Percentiles rank a stretch among this genome's conserved stretches.
phyloP scores from a whole-genome alignment of 2,888 invertebrate species.

The Bellardia pandia region DNA sequence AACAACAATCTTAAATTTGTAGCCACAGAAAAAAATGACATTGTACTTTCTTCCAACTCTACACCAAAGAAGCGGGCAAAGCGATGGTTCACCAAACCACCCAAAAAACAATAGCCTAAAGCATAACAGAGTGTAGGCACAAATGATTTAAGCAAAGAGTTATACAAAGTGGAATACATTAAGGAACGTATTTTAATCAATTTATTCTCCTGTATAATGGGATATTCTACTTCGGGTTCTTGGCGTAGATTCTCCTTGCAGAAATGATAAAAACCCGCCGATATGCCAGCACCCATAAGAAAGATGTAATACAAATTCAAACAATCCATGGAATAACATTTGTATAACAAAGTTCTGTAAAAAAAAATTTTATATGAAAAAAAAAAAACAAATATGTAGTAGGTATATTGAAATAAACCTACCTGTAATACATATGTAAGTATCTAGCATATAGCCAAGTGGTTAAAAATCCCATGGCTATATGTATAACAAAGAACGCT shows the following conservation, averaged over 20 bases:
- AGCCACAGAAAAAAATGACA: conserved; percentile 81
- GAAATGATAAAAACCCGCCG: conserved; percentile 87
- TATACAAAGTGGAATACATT: conserved; percentile 86
- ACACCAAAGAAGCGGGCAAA: conserved; percentile 86
- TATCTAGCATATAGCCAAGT: conserved; percentile 89
- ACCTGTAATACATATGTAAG: conserved; percentile 86
- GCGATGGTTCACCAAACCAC: conserved; percentile 85
- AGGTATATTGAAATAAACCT: conserved; percentile 82
- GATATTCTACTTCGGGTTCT: conserved; percentile 86
- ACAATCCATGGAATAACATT: conserved; percentile 84
- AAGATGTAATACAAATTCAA: conserved; percentile 89
- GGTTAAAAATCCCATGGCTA: conserved; percentile 87
- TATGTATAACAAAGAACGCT: conserved; percentile 84
- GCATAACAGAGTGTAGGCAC: conserved; percentile 87
- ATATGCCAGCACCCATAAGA: conserved; percentile 88
- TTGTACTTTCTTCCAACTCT: conserved; percentile 78
- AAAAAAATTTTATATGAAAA: background rate
- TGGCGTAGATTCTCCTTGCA: conserved; percentile 76
- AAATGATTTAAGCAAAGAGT: conserved; percentile 86
- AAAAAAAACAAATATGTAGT: background rate
- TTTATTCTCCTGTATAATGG: conserved; percentile 89
- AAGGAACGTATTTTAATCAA: conserved; percentile 88
- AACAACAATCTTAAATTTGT: conserved; percentile 85
- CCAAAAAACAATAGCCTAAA: conserved; percentile 87
- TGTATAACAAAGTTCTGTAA: conserved; percentile 75